A percentile compares a stretch with the other conserved stretches of the same genome.
Evolutionary conservation across 2,797 vertebrate species (phyloP).

Genomic region (Lateolabrax maculatus): DNA sequence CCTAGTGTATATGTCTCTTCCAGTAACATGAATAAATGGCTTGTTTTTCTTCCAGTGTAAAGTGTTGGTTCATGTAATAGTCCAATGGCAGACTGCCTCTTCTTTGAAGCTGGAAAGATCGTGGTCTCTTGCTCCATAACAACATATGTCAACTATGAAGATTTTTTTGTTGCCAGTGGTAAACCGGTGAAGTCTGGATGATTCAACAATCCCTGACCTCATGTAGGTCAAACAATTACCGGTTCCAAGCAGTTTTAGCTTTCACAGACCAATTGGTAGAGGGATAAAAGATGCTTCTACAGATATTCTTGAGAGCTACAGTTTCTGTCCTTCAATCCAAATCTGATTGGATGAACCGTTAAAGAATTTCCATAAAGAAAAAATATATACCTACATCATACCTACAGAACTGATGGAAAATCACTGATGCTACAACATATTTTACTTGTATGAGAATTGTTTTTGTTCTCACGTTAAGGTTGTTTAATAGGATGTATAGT

Average conservation of each 20-base stretch:
- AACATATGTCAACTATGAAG: slow-evolving; percentile 5
- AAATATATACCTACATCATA: no score
- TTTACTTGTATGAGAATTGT: not conserved
- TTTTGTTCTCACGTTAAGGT: not conserved
- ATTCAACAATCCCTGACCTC: slow-evolving; percentile 2
- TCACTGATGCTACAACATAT: no score
- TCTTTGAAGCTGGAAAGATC: slow-evolving; percentile 12
- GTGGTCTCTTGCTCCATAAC: slow-evolving; percentile 17
- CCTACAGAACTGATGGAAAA: not conserved
- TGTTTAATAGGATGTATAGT: not conserved
- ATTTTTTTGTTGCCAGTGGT: not conserved
- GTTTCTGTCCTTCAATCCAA: not conserved
- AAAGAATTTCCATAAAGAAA: not conserved
- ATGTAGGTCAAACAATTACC: slow-evolving; percentile 8
- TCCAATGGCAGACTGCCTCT: slow-evolving; percentile 1
- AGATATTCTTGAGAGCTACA: not conserved
- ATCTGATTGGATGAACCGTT: slow-evolving; percentile 2
- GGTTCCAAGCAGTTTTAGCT: slow-evolving; percentile 9
- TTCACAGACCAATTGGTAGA: not conserved
- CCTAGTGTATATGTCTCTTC: slow-evolving; percentile 37
- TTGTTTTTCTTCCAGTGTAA: slow-evolving; percentile 58
- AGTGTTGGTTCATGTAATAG: slow-evolving; percentile 42
- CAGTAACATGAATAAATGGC: slow-evolving; percentile 72
- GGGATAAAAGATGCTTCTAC: not conserved
- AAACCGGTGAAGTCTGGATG: slow-evolving; percentile 3